A percentile compares a stretch with the other conserved stretches of the same genome.
These are phyloP conservation scores for Xyrauchen texanus DNA, from an alignment of 2,113 vertebrate species.

Conservation along the genomic window DNA sequence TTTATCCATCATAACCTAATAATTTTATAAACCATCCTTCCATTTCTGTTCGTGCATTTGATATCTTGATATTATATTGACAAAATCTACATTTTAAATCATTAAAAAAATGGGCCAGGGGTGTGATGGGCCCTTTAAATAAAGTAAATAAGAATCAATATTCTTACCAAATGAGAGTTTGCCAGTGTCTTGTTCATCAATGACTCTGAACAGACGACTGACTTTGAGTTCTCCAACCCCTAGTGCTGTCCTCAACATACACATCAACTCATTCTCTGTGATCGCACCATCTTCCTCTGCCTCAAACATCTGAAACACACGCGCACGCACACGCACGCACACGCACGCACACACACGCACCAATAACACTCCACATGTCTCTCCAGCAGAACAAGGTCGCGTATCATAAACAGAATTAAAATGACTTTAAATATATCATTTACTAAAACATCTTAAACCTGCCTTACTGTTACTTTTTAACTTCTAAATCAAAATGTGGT, in stretches of 20 bases:
- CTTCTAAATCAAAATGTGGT: too few relatives aligned
- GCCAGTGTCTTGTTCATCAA: slow-evolving; percentile 79
- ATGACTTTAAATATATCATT: too few relatives aligned
- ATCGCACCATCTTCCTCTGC: slow-evolving; percentile 78
- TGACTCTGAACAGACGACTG: slow-evolving; percentile 82
- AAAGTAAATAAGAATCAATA: background rate
- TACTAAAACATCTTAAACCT: too few relatives aligned
- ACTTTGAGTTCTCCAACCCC: slow-evolving; percentile 86
- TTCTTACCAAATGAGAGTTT: slow-evolving; percentile 83
- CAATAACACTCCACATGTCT: background rate
- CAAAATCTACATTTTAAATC: too few relatives aligned
- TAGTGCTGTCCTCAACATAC: slow-evolving; percentile 86
- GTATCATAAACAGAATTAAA: too few relatives aligned
- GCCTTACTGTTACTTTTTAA: too few relatives aligned
- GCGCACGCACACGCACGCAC: background rate
- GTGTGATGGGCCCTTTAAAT: too few relatives aligned
- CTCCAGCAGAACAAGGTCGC: background rate
- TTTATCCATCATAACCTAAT: too few relatives aligned
- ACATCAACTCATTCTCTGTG: slow-evolving; percentile 76
- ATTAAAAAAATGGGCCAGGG: too few relatives aligned
- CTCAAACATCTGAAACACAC: slow-evolving; percentile 84
- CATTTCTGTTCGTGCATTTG: too few relatives aligned
- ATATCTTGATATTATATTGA: too few relatives aligned
- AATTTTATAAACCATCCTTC: too few relatives aligned
- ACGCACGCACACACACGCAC: background rate